phyloP scores from a whole-genome alignment of 1,140 invertebrate species.

The Saccostrea echinata region DNA sequence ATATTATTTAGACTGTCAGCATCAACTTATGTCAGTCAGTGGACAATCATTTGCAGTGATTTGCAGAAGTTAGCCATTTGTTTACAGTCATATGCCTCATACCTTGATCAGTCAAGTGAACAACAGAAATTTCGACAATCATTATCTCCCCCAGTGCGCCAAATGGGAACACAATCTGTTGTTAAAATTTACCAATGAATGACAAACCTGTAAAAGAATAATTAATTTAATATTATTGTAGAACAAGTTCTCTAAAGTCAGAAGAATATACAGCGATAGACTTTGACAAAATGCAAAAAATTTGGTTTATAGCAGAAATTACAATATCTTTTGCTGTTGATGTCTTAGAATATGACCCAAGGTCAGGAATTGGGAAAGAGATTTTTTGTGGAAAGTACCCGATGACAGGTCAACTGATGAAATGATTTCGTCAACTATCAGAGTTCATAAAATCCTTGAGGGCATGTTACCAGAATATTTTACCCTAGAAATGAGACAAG shows the following conservation, averaged over 20 bases:
- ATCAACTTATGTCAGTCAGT: neutral
- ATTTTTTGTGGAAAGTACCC: conserved; percentile 59
- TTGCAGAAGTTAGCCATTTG: conserved; percentile 42
- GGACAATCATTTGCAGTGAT: neutral
- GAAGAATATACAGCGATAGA: conserved; percentile 15
- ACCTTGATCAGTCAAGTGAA: conserved; percentile 49
- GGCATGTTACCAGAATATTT: conserved; percentile 52
- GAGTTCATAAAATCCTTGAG: conserved; percentile 46
- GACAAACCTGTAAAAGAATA: neutral
- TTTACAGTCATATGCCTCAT: conserved; percentile 43
- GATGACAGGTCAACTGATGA: conserved; percentile 44
- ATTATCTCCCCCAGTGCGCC: conserved; percentile 1
- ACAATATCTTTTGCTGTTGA: conserved; percentile 28
- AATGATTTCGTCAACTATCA: conserved; percentile 51
- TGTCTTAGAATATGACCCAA: conserved; percentile 54
- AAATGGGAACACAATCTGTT: neutral
- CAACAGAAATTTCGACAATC: conserved; percentile 23
- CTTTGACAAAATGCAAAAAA: conserved; percentile 41
- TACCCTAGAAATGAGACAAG: conserved; percentile 59
- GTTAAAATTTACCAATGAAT: conserved; percentile 20
- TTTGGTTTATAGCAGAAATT: conserved; percentile 20
- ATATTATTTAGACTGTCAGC: conserved; percentile 39
- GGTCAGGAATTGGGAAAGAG: conserved; percentile 41
- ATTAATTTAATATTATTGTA: conserved; percentile 5
- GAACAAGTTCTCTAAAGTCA: conserved; percentile 25